Conservation (phyloP, 1,140 invertebrate species). For the Trachymyrmex septentrionalis region DNA sequence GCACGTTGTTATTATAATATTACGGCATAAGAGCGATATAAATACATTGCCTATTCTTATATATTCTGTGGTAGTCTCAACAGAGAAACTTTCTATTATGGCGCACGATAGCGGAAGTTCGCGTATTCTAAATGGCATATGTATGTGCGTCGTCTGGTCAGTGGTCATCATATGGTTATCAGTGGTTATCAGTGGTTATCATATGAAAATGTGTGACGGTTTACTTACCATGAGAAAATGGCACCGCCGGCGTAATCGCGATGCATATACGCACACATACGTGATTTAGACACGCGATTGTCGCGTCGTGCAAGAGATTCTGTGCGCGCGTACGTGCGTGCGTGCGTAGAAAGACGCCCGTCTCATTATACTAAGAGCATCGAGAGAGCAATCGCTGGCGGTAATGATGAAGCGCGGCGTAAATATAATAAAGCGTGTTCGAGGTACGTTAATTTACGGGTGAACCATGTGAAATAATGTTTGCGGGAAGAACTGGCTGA, state of each 20-base stretch:
- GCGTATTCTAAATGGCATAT: conserved; percentile 42
- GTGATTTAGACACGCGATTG: neutral
- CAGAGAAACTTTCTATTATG: conserved; percentile 69
- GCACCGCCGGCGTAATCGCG: conserved; percentile 34
- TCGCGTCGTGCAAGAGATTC: neutral
- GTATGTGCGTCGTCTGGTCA: conserved; percentile 34
- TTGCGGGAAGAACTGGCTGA: conserved; percentile 28
- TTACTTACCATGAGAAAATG: conserved; percentile 55
- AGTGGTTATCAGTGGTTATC: too few relatives aligned
- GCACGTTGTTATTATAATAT: conserved; percentile 21
- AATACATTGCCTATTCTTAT: neutral
- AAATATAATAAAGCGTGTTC: conserved; percentile 40
- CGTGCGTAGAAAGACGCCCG: conserved; percentile 16
- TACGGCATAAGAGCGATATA: neutral
- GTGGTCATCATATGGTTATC: too few relatives aligned
- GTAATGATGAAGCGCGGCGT: conserved; percentile 41
- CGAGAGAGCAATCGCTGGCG: conserved; percentile 10
- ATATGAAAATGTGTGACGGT: conserved; percentile 58
- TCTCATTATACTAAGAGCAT: conserved; percentile 25
- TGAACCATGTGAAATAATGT: conserved; percentile 31
- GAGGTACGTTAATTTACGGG: conserved; percentile 16
- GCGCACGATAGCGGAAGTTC: conserved; percentile 59
- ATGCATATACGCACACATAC: neutral
- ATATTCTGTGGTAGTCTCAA: conserved; percentile 19
- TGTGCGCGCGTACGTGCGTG: neutral